Evolutionary conservation across 2,797 vertebrate genomes (phyloP), one percentile per base, ranked within the genome.

Genomic region (Oceanodroma leucorhoa): DNA sequence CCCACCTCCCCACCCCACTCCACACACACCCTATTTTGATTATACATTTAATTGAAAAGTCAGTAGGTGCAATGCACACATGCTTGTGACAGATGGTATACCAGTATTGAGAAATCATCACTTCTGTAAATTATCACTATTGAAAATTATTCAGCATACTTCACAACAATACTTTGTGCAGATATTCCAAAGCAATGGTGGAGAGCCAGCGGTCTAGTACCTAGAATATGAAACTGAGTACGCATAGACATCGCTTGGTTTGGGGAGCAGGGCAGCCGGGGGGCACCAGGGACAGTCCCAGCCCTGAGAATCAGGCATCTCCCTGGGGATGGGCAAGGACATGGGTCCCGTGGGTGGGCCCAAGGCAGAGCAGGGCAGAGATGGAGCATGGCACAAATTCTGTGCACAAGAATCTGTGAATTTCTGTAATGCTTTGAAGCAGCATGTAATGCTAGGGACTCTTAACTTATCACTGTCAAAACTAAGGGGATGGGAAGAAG

Each of bases 11-110:
- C 9, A 34, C 4, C 23, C 6, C 5, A 20, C 10, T 51, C 30
- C 45, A 51, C 14, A 65, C 9, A 20, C 11, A 3, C 27, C 11
- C 7, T 51, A 4, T 90, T 82, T 87, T 84, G 26, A 67, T 40
- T 50, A 32, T 38, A 93, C 18, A 19, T 45, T 84, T 90, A 87
- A 51, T n/a, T 76, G 27, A 87, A 66, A 90, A 66, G 27, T 36
- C 22, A 82, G 46, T 55, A 83, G 72, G 36, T 50, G 41, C 46
- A 82, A 69, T 17, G 16, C 51, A 58, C 40, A 91, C 86, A 93
- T 87, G 75, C 30, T 73, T 93, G 30, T 87, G 61, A 84, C 82
- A 93, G 77, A 80, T 85, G 71, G 71, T 76, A 26, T 32, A 46
- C 6, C 43, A 84, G 27, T 41, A 80, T 2, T 10, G 26, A 81